Evolutionary conservation across 1,140 invertebrate species (phyloP), one percentile per base, ranked within the genome.

Genomic region (Daktulosphaira vitifoliae): DNA sequence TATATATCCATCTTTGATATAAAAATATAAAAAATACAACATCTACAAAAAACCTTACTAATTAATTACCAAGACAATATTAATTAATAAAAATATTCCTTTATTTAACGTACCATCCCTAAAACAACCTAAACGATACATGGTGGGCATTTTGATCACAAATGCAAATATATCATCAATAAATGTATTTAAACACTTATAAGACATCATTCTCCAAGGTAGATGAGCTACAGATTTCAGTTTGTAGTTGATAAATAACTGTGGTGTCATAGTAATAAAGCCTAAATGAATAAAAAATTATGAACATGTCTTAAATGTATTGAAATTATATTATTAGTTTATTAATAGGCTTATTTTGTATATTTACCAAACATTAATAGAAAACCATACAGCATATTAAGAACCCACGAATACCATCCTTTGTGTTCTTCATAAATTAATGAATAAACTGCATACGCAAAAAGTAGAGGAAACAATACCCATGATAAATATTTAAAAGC

Each of bases 241-340:
- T 78, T 99, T 99, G 75, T 99, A 99, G 76, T 99, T 99, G 67
- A 99, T 99, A 73, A 99, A 99, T 48, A 99, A 76, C 74, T 98
- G 96, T 8, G 96, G 96, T 5, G 96, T 99, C 96, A 99, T 99
- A 92, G 98, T 96, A 53, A 99, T 99, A 73, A 99, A 99, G 62
- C 96, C 83, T 85, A 70, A 38, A 70, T 70, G 68, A 69, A 69
- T 65, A 16, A 44, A 16, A 44, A 5, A n/a, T n/a, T n/a, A 16
- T 7, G n/a, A 44, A 44, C 5, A 44, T 7, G 5, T 18, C 7
- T 8, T n/a, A 51, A 22, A 23, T 51, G 46, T 6, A 6, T 48
- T 8, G n/a, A 16, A 48, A 6, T 16, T 52, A 25, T 38, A 6
- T 2, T 16, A 23, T n/a, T n/a, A n/a, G n/a, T n/a, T n/a, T n/a